Evolutionary conservation across 1,140 invertebrate species (phyloP).

Genomic region (Latrodectus geometricus): DNA sequence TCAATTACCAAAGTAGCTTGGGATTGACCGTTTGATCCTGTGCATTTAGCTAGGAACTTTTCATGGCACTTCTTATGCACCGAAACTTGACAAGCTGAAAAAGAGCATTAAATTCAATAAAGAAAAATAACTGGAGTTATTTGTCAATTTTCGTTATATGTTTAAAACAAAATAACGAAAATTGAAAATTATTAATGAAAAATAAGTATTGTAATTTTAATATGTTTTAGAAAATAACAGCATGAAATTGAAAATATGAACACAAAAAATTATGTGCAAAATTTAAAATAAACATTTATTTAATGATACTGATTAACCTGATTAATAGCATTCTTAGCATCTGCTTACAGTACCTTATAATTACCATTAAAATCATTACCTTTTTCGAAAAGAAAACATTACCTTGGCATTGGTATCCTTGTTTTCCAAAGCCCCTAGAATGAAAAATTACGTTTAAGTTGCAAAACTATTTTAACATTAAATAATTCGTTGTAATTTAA

Average conservation of each 20-base stretch:
- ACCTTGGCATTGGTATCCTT: constrained; percentile 99
- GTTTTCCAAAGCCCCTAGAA: constrained; percentile 87
- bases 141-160: too few species aligned
- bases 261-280: too few species aligned
- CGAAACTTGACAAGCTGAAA: constrained; percentile 91
- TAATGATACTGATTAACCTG: too few species aligned
- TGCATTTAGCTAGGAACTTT: constrained; percentile 92
- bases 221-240: too few species aligned
- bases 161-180: constrained; percentile 63
- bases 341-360: too few species aligned
- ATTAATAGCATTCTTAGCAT: too few species aligned
- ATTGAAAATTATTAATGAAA: constrained; percentile 3
- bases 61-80: constrained; percentile 97
- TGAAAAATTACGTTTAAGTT: not conserved
- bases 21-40: constrained; percentile 82
- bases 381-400: constrained; percentile 64
- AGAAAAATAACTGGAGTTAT: too few species aligned
- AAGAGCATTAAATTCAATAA: constrained; percentile 69
- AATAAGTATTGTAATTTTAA: not conserved
- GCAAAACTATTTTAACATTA: too few species aligned
- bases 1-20: constrained; percentile 35
- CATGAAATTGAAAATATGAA: too few species aligned
- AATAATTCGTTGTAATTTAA: too few species aligned
- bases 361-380: too few species aligned
- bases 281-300: too few species aligned